Evolutionary conservation across 2,797 vertebrate genomes (phyloP).

Genomic region (Onychomys torridus): DNA sequence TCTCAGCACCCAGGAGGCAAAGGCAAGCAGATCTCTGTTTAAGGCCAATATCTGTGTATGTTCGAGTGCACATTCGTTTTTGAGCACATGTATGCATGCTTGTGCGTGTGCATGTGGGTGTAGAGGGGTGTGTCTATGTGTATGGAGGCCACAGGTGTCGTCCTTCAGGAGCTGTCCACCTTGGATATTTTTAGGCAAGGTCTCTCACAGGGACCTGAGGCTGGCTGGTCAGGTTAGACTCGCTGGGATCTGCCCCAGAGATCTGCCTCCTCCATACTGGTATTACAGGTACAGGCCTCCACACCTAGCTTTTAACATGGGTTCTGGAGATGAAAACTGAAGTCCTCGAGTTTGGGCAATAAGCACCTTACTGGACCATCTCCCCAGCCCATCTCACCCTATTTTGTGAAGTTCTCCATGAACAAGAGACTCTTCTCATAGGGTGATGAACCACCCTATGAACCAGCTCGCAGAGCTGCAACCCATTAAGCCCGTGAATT

Average conservation of each 20-base stretch:
- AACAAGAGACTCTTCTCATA: background rate
- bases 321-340: background rate
- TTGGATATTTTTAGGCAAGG: background rate
- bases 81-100: background rate
- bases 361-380: background rate
- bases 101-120: background rate
- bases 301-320: background rate
- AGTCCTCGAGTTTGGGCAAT: background rate
- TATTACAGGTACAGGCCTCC: background rate
- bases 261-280: background rate
- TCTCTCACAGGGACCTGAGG: background rate
- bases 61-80: background rate
- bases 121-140: background rate
- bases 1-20: background rate
- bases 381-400: background rate
- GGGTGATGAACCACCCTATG: background rate
- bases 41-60: background rate
- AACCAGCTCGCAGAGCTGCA: background rate
- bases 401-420: background rate
- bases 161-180: background rate
- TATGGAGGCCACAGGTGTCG: background rate
- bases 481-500: background rate
- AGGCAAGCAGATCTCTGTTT: background rate
- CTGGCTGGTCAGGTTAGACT: background rate
- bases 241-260: background rate